These are phyloP conservation scores for Volucella inflata DNA, from an alignment of 2,888 invertebrate species.

Conservation along the genomic window DNA sequence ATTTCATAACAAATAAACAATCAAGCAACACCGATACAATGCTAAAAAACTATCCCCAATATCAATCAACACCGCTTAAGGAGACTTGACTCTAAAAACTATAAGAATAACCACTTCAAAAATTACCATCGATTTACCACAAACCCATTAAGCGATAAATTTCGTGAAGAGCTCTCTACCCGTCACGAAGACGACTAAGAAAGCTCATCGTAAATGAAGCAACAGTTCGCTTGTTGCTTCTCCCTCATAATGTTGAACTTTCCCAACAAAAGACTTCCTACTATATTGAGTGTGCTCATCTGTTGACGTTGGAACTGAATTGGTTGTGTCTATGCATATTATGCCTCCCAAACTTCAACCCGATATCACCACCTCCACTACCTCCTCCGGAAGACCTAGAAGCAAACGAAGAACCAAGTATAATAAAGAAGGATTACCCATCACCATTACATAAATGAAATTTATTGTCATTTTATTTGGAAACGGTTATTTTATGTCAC, in stretches of 20 bases:
- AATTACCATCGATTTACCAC: slow-evolving; percentile 57
- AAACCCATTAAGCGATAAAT: slow-evolving; percentile 55
- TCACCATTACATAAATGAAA: slow-evolving; percentile 49
- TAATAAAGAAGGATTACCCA: slow-evolving; percentile 34
- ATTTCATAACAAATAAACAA: too few relatives aligned
- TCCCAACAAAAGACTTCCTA: slow-evolving; percentile 9
- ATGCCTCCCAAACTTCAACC: background rate
- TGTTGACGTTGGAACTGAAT: background rate
- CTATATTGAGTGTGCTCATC: slow-evolving; percentile 6
- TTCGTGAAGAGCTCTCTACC: slow-evolving; percentile 1
- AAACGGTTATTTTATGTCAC: slow-evolving; percentile 3
- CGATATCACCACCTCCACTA: background rate
- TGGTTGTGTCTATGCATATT: slow-evolving; percentile 48
- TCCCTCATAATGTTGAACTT: slow-evolving; percentile 21
- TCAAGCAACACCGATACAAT: too few relatives aligned
- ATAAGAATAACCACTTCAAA: slow-evolving; percentile 18
- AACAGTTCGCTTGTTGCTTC: slow-evolving; percentile 55
- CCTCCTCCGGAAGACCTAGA: background rate
- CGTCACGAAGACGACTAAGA: background rate
- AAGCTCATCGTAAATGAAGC: slow-evolving; percentile 14
- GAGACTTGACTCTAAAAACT: background rate
- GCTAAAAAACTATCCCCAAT: too few relatives aligned
- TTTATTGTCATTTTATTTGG: slow-evolving; percentile 53
- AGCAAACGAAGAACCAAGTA: slow-evolving; percentile 13
- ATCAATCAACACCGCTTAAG: background rate